Conservation (phyloP, 2,888 invertebrate species). For the Mechanitis messenoides region DNA sequence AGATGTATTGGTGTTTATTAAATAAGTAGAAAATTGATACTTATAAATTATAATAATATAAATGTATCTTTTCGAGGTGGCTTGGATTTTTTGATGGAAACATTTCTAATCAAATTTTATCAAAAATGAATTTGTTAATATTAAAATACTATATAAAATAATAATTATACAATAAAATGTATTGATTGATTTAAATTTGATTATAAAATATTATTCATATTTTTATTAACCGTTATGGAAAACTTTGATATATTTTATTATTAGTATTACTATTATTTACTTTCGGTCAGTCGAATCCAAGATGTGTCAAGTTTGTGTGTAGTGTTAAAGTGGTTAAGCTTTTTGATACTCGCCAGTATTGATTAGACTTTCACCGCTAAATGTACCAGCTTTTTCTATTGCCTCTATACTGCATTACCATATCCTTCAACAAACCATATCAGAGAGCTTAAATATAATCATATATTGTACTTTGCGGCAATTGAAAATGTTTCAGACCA, state of each 20-base stretch:
- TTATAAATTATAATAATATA: constrained; percentile 21
- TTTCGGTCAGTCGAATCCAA: constrained; percentile 14
- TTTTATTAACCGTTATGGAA: too few relatives aligned
- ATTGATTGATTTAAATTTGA: too few relatives aligned
- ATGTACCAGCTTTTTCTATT: constrained; percentile 20
- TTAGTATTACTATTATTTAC: neutral
- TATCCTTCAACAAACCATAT: constrained; percentile 52
- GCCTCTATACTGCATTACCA: constrained; percentile 28
- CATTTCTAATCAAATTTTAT: neutral
- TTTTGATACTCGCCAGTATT: constrained; percentile 34
- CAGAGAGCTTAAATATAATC: constrained; percentile 40
- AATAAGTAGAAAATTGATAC: constrained; percentile 33
- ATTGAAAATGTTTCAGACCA: constrained; percentile 42
- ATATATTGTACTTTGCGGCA: constrained; percentile 34
- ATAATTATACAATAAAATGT: too few relatives aligned
- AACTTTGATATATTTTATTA: neutral
- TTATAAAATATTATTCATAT: too few relatives aligned
- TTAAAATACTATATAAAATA: too few relatives aligned
- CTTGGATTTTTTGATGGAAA: constrained; percentile 18
- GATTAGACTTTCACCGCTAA: constrained; percentile 13
- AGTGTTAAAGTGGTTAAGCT: constrained; percentile 26
- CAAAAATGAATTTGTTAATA: too few relatives aligned
- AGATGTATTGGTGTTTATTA: constrained; percentile 52
- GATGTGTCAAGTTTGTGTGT: constrained; percentile 17
- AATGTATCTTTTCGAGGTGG: constrained; percentile 18